Conservation (phyloP, 2,888 invertebrate species). For the Ectropis crepuscularia region DNA sequence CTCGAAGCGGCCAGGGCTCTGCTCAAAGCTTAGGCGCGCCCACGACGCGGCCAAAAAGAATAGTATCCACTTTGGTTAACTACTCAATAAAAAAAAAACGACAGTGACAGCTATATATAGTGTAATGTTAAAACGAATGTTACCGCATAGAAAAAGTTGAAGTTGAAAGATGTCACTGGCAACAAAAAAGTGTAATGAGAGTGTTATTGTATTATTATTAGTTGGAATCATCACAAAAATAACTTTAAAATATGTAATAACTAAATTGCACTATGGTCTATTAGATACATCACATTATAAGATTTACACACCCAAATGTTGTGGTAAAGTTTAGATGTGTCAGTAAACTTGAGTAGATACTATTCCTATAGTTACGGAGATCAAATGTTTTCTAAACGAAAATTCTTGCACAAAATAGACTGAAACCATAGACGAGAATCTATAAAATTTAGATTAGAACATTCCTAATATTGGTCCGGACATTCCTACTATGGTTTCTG, state of each 20-base stretch:
- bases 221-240: too few relatives aligned
- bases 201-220: too few relatives aligned
- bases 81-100: neutral
- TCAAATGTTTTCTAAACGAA: neutral
- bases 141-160: too few relatives aligned
- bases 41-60: constrained; percentile 82
- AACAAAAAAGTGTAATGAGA: too few relatives aligned
- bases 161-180: too few relatives aligned
- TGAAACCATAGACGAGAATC: constrained; percentile 19
- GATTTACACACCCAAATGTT: neutral
- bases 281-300: too few relatives aligned
- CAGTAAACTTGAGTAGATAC: constrained; percentile 1
- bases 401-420: constrained; percentile 1
- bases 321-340: neutral
- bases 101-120: too few relatives aligned
- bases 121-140: too few relatives aligned
- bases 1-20: constrained; percentile 88
- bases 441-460: constrained; percentile 8
- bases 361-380: neutral
- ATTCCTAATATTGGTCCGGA: constrained; percentile 9
- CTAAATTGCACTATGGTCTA: too few relatives aligned
- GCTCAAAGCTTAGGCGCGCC: constrained; percentile 86
- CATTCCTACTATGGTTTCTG: constrained; percentile 22
- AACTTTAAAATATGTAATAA: too few relatives aligned
- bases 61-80: constrained; percentile 32